Evolutionary conservation across 1,140 invertebrate genomes (phyloP).

Genomic region (Philopotamus ludificatus): DNA sequence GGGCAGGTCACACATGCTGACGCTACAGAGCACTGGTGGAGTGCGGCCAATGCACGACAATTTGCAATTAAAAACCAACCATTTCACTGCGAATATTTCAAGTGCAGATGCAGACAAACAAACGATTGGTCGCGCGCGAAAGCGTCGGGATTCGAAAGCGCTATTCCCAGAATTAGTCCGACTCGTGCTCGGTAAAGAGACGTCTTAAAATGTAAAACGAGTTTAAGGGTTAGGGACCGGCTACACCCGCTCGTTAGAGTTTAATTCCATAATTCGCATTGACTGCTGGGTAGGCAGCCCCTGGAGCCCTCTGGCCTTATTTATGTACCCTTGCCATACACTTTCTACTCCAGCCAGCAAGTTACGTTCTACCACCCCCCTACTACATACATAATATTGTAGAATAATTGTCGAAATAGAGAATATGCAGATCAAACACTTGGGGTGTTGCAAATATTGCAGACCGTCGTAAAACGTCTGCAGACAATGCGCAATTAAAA

Average conservation of each 20-base stretch:
- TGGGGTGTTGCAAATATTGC: too few relatives aligned
- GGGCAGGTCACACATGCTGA: constrained; percentile 35
- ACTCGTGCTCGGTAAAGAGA: too few relatives aligned
- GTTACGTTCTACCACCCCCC: constrained; percentile 2
- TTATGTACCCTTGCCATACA: constrained; percentile 30
- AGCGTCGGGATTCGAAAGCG: too few relatives aligned
- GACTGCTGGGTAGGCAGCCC: constrained; percentile 30
- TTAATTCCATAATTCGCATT: constrained; percentile 38
- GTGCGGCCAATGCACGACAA: not conserved
- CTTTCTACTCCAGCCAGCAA: constrained; percentile 10
- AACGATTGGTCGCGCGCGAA: too few relatives aligned
- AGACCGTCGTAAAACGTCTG: too few relatives aligned
- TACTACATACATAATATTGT: constrained; percentile 1
- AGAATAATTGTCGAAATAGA: constrained; percentile 8
- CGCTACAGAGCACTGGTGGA: constrained; percentile 14
- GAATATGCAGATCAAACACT: constrained; percentile 8
- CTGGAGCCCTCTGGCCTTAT: constrained; percentile 24
- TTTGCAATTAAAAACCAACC: not conserved
- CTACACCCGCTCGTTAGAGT: constrained; percentile 21
- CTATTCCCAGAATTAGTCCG: too few relatives aligned
- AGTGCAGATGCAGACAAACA: too few relatives aligned
- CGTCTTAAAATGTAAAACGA: too few relatives aligned
- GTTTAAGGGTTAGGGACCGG: too few relatives aligned
- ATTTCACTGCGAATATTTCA: not conserved
- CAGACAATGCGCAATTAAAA: too few relatives aligned